Evolutionary conservation across 2,113 vertebrate species (phyloP), one percentile per base, ranked within the genome.

Genomic region (Anhinga rufa): DNA sequence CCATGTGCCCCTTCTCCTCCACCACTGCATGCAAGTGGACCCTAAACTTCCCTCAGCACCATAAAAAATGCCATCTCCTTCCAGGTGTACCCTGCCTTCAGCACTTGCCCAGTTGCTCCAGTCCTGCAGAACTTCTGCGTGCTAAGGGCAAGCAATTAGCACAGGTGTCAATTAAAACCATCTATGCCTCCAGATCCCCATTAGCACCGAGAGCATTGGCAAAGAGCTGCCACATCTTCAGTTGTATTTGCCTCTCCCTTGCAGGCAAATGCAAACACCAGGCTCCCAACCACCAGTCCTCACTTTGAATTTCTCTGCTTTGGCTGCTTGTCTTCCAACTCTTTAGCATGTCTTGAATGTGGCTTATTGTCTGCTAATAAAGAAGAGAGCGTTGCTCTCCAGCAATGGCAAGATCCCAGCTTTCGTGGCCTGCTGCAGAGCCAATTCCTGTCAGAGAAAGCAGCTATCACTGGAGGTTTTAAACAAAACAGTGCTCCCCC

Each of bases 281-380:
- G 55, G 29, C 54, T 90, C 70, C 44, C 36, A 87, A 95, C 68
- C 44, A 90, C 58, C 80, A 86, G 81, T 66, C 32, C 78, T 92
- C 86, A 66, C 86, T 91, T 94, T 82, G 90, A 92, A 77, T 90
- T 86, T 92, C 69, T 82, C 93, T 90, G 88, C 90, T 88, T 91
- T 86, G 84, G 81, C 88, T 96, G 90, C 93, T 96, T 88, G 84
- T 93, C 90, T 91, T 87, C 91, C 75, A 95, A 15, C 84, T 87
- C 93, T 96, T 97, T 93, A 94, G 74, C 84, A 88, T 94, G 94
- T 93, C 91, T 86, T 97, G 97, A 97, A 96, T 96, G 75, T 90
- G 91, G 79, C 66, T 93, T 83, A 95, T 95, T 97, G 96, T 96
- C 90, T 12, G 6, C 57, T 94, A 92, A 96, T 91, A 93, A 92